Evolutionary conservation across 2,113 vertebrate genomes (phyloP), one percentile per base, ranked within the genome.

Genomic region (Platysteira castanea): DNA sequence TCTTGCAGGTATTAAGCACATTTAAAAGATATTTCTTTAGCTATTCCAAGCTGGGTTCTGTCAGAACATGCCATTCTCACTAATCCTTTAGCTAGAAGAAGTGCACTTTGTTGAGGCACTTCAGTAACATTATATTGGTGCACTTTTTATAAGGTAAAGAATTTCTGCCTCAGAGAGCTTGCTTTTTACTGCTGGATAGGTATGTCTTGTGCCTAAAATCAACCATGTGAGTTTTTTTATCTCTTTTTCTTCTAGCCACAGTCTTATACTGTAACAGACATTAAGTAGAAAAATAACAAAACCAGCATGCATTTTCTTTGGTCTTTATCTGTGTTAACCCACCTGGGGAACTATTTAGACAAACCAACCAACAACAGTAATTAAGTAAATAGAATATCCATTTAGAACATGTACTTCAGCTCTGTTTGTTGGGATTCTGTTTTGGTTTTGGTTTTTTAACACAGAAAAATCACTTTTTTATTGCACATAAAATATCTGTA

Each of bases 351-450:
- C 15, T 64, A 10, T 54, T 52, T 27, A 19, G 16, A 77, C 10
- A 59, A 65, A 57, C 4, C 9, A 46, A 78, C 56, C 56, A 22
- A 24, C 15, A 27, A 60, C 2, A 87, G 6, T 76, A 71, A 24
- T 46, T 11, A 71, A 41, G 11, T 35, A 84, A 87, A 18, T n/a
- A 47, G 15, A 83, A 42, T 30, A 76, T 26, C 3, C 4, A 23
- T 56, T 76, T 69, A 31, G 83, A 79, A 84, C 6, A 63, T 41
- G n/a, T 46, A 24, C 4, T 71, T 73, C 6, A 21, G 10, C 12
- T 85, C 17, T 27, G 3, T 57, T 57, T 31, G 4, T 13, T 47
- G 1, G 1, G 0, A 5, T 20, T 69, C 27, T 68, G 7, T 15
- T 39, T 79, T 17, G 2, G 5, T 73, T 49, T 49, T 20, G 4